A percentile compares a stretch with the other conserved stretches of the same genome.
These are phyloP conservation scores for Corydoras sp. DNA, from an alignment of 2,113 vertebrate genomes.

Conservation along the genomic window DNA sequence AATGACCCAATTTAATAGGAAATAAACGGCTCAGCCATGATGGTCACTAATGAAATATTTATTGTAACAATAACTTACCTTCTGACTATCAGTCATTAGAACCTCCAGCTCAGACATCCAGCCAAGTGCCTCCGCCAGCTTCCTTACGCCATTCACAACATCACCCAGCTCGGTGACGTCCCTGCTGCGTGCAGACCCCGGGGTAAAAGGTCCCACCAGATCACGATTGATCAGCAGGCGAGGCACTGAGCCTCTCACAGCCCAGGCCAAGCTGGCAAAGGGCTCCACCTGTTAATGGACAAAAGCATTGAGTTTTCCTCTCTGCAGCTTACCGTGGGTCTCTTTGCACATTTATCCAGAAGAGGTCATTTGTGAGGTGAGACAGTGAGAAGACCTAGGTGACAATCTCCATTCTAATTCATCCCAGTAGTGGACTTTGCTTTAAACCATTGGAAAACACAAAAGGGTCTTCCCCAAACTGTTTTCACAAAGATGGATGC, in stretches of 20 bases:
- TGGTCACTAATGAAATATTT: background rate
- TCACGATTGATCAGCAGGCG: slow-evolving; percentile 87
- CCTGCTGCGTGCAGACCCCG: slow-evolving; percentile 46
- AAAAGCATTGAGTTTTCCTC: too few relatives aligned
- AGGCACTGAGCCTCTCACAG: slow-evolving; percentile 68
- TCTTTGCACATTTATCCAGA: too few relatives aligned
- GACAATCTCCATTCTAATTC: too few relatives aligned
- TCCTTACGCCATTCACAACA: slow-evolving; percentile 69
- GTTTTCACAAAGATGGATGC: too few relatives aligned
- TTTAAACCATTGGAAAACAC: too few relatives aligned
- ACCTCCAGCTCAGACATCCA: slow-evolving; percentile 73
- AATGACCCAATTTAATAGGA: too few relatives aligned
- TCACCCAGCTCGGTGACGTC: slow-evolving; percentile 82
- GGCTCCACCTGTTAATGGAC: slow-evolving; percentile 78
- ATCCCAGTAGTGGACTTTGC: too few relatives aligned
- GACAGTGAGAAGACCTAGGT: too few relatives aligned
- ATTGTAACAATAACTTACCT: slow-evolving; percentile 53
- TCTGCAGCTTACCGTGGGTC: too few relatives aligned
- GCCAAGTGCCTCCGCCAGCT: slow-evolving; percentile 73
- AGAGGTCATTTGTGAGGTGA: too few relatives aligned
- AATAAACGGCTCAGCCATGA: too few relatives aligned
- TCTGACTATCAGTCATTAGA: slow-evolving; percentile 60
- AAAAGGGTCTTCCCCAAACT: too few relatives aligned
- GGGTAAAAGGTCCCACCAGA: slow-evolving; percentile 75
- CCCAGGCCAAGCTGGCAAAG: slow-evolving; percentile 81